Conservation (phyloP, 1,140 invertebrate genomes). For the Eupristina koningsbergeri region DNA sequence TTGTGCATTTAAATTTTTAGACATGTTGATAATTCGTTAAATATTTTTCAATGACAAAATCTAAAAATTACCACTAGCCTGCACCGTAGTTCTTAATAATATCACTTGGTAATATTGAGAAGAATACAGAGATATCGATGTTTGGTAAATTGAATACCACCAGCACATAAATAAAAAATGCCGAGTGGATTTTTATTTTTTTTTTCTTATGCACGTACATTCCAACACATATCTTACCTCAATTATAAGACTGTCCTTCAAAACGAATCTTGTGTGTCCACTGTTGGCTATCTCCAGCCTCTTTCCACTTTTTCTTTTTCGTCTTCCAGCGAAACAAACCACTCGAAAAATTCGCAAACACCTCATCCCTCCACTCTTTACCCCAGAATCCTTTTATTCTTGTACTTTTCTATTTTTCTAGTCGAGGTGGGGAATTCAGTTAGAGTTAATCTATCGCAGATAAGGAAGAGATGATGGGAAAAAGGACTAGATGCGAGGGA, state of each 20-base stretch:
- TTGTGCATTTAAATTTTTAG: too few species aligned
- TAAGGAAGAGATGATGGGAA: not conserved
- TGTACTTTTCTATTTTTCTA: not conserved
- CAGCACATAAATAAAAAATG: not conserved
- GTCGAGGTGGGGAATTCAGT: not conserved
- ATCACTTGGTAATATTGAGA: not conserved
- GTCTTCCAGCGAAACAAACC: conserved; percentile 8
- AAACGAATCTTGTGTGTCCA: not conserved
- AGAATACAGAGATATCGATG: not conserved
- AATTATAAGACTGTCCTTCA: conserved; percentile 27
- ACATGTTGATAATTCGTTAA: too few species aligned
- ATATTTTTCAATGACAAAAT: too few species aligned
- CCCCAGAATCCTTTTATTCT: not conserved
- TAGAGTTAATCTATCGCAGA: too few species aligned
- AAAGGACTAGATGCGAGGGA: not conserved
- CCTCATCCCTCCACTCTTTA: conserved; percentile 40
- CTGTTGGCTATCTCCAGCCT: conserved; percentile 13
- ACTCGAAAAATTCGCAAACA: conserved; percentile 36
- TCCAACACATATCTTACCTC: conserved; percentile 23
- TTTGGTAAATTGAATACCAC: not conserved
- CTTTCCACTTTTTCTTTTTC: conserved; percentile 15
- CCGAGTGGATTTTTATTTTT: not conserved
- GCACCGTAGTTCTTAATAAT: not conserved
- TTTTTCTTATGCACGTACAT: not conserved
- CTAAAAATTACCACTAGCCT: too few species aligned